Evolutionary conservation across 2,797 vertebrate genomes (phyloP).

Genomic region (Hozukius guyotensis): DNA sequence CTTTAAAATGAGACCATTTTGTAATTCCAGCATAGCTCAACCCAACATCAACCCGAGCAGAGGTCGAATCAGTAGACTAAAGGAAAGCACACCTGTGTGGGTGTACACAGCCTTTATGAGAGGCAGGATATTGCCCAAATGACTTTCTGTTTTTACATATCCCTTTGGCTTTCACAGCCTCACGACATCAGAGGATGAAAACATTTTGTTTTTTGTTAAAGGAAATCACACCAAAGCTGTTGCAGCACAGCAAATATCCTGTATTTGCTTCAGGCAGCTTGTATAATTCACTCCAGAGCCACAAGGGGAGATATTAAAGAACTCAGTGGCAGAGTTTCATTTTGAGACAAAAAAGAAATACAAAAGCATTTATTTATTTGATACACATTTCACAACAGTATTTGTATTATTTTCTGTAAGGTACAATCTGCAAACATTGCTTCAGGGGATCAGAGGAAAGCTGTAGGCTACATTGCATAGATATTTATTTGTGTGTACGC

Average conservation of each 20-base stretch:
- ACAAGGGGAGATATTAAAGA: conserved; percentile 57
- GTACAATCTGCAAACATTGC: conserved; percentile 2
- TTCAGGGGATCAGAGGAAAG: conserved; percentile 1
- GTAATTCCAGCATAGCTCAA: background rate
- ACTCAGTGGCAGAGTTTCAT: conserved; percentile 37
- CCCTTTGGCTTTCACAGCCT: conserved; percentile 13
- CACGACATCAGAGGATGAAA: conserved; percentile 13
- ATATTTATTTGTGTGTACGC: background rate
- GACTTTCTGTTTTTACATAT: conserved; percentile 20
- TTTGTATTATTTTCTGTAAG: conserved; percentile 8
- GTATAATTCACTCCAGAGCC: conserved; percentile 62
- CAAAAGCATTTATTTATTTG: conserved; percentile 35
- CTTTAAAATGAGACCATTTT: background rate
- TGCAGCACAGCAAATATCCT: conserved; percentile 44
- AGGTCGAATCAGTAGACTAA: conserved; percentile 10
- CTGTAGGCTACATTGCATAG: background rate
- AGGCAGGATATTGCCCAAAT: background rate
- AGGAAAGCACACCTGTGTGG: conserved; percentile 14
- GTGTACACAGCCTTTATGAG: conserved; percentile 4
- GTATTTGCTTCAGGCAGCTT: conserved; percentile 62
- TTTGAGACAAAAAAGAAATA: conserved; percentile 18
- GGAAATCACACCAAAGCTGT: conserved; percentile 41
- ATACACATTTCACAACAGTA: conserved; percentile 36
- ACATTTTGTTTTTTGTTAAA: conserved; percentile 33
- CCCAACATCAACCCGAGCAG: background rate